Evolutionary conservation across 2,888 invertebrate species (phyloP), one percentile per base, ranked within the genome.

Genomic region (Drosophila maculinotata): DNA sequence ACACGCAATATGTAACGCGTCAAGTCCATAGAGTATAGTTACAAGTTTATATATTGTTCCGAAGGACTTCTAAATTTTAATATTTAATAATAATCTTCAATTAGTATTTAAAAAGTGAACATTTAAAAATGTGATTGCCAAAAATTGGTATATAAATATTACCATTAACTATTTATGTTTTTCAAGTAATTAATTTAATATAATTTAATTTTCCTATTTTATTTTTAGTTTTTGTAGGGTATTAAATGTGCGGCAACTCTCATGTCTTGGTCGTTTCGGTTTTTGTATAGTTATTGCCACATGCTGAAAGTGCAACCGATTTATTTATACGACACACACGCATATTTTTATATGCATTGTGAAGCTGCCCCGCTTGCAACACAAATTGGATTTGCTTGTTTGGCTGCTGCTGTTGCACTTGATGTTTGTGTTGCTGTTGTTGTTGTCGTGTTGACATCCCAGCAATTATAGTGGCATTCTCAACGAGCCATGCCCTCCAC

Each of bases 341-440:
- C 52, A 54, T 54, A 31, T 72, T 53, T 62, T 54, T 62, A 36
- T 39, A 51, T 42, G 64, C 58, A 59, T 56, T 75, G 35, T 65
- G 54, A 10, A 30, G 53, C 44, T 36, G 36, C 25, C 48, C 20
- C 20, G 58, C 36, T 31, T 30, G 48, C 51, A 20, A 20, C 12
- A 45, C 67, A 72, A 75, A 76, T 76, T 76, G 76, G 67, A 80
- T 79, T 81, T 76, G 70, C 78, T 79, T 79, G 78, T 73, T 73
- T 58, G 58, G 52, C 59, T 38, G 23, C 0, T 10, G 48, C n/a
- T 63, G 72, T 36, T 36, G 36, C 36, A 14, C 10, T 15, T 36
- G 17, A 33, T 33, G 33, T 33, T 26, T 54, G 45, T 14, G 30
- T 15, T 23, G 35, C 14, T 38, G 38, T 33, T 36, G 26, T 31